phyloP scores from a whole-genome alignment of 1,140 invertebrate genomes.

The Pseudomyrmex dendroicus region DNA sequence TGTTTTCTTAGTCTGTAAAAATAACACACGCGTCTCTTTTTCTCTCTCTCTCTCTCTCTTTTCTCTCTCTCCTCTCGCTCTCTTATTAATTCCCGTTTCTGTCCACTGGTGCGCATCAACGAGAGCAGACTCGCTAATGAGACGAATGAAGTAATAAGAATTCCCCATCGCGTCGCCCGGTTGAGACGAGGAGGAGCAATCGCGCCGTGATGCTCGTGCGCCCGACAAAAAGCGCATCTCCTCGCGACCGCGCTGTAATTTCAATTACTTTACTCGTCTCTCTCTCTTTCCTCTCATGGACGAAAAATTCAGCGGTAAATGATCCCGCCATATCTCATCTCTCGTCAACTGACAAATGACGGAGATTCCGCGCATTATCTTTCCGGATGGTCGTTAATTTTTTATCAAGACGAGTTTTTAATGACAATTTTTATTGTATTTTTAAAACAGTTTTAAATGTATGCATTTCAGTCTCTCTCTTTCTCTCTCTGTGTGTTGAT shows the following conservation, averaged over 20 bases:
- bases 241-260: conserved; percentile 28
- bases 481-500: too few relatives aligned
- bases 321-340: not conserved
- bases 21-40: not conserved
- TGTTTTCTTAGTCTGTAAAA: conserved; percentile 20
- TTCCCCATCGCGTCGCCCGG: conserved; percentile 24
- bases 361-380: not conserved
- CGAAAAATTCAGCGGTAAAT: conserved; percentile 24
- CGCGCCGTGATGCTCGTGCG: not conserved
- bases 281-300: not conserved
- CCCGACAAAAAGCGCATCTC: conserved; percentile 25
- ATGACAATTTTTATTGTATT: not conserved
- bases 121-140: conserved; percentile 64
- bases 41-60: not conserved
- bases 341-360: not conserved
- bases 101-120: conserved; percentile 47
- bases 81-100: conserved; percentile 61
- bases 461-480: too few relatives aligned
- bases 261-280: conserved; percentile 48
- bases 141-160: conserved; percentile 64
- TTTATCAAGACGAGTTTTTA: not conserved
- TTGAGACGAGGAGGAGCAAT: conserved; percentile 10
- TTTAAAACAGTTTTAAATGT: too few relatives aligned
- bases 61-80: conserved; percentile 22
- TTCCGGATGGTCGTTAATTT: not conserved